Conservation (phyloP, 1,140 invertebrate species). For the Battus philenor region DNA sequence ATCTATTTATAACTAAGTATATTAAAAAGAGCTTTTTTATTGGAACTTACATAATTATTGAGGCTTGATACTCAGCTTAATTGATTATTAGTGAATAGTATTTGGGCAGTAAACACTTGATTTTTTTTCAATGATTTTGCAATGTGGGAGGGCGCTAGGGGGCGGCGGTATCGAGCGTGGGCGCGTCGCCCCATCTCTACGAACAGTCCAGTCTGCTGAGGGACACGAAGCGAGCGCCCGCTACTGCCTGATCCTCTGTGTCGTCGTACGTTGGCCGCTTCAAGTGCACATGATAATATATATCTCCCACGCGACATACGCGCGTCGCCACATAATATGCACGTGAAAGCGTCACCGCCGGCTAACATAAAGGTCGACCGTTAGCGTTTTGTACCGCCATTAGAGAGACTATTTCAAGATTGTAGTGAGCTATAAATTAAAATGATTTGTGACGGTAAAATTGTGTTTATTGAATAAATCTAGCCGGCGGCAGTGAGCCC, state of each 20-base stretch:
- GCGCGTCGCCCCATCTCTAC: conserved; percentile 57
- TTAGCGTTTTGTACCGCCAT: conserved; percentile 13
- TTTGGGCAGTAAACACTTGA: conserved; percentile 53
- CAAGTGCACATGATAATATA: conserved; percentile 31
- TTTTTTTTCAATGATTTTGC: conserved; percentile 68
- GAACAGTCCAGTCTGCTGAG: conserved; percentile 50
- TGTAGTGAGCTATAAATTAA: conserved; percentile 47
- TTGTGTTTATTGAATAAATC: conserved; percentile 59
- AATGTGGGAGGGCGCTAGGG: conserved; percentile 65
- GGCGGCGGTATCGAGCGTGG: conserved; percentile 69
- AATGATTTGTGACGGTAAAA: conserved; percentile 57
- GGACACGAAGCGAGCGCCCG: conserved; percentile 41
- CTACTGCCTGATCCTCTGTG: conserved; percentile 17
- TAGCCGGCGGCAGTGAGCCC: conserved; percentile 33
- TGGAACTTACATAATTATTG: too few species aligned
- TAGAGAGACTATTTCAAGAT: conserved; percentile 31
- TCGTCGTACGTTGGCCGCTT: conserved; percentile 9
- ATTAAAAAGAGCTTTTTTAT: not conserved
- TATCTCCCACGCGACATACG: conserved; percentile 23
- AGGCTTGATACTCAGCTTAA: not conserved
- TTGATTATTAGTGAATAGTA: conserved; percentile 12
- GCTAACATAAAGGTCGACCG: not conserved
- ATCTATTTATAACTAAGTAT: not conserved
- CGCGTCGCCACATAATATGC: conserved; percentile 15
- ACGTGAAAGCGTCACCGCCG: conserved; percentile 20